Base-by-base conservation (phyloP, 2,888 invertebrate genomes). In the Ecliptopera silaceata region DNA sequence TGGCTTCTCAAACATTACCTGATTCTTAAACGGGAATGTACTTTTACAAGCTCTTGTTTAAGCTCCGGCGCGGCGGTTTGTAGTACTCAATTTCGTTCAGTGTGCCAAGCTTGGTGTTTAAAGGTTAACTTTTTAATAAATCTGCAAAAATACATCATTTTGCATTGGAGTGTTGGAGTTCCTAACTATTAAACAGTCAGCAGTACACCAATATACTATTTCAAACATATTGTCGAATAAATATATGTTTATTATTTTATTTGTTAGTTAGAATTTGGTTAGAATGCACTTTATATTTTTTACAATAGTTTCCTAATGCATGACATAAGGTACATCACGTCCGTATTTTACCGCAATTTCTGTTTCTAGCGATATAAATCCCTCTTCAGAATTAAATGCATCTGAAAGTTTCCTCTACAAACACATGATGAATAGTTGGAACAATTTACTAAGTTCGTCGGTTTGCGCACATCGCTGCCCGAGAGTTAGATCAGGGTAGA, bases 391-490 rank as follows among this genome's bases (percentile, higher is more conserved):
- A 65, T 60, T 60, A 62, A 65, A 64, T 64, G 63, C 65, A 61
- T 58, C 59, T 36, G 31, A 60, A 66, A 65, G 63, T 66, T 66
- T 59, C 46, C 56, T 57, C 57, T 61, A 61, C 50, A 61, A 61
- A 65, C 63, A 59, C 64, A 58, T 64, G 64, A 66, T 66, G 61
- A 65, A 61, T 65, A 63, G 65, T 63, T 65, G 53, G 59, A 61
- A 56, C 66, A 59, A 63, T 63, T 65, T 65, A 65, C 63, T 63
- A 63, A 65, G 63, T 65, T 59, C 50, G 50, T 56, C 36, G 57
- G 63, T 61, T 59, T 53, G 63, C 57, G 65, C 50, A 59, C 56
- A 56, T 59, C 63, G 55, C 47, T 13, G 38, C 20, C 5, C 20
- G 1, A 2, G 39, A 32, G 4, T 8, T 36, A 2, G 2, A n/a